Base-by-base conservation (phyloP, 2,113 vertebrate genomes). In the Xenopus borealis region DNA sequence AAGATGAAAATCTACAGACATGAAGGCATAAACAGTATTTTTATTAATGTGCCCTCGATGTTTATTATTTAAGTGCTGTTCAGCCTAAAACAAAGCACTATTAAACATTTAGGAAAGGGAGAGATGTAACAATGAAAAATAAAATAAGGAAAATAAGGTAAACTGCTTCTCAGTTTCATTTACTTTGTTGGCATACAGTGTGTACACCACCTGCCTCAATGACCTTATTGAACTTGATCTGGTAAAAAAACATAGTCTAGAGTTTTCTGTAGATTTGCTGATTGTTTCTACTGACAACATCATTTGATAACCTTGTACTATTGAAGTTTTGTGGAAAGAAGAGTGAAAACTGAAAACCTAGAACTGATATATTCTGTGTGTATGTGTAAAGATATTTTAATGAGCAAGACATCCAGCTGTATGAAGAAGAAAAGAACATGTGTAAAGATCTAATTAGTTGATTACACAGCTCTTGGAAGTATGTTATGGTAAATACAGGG, bases 281-380 rank as follows among this genome's bases (percentile, higher is more conserved):
- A 19, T 13, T 46, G 80, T 83, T 86, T 83, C 50, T 84, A 84
- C 71, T 62, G 68, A 44, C 82, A 64, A 64, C 81, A 71, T 83
- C 81, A 82, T 78, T 70, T 85, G 72, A 72, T 72, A 64, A 62
- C 44, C 10, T 44, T 79, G 78, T 67, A 40, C 75, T 61, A 45
- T 71, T 45, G 79, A 47, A 10, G 11, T 75, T 81, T 81, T 79
- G 79, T 27, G 23, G 23, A 78, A 84, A 72, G 81, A 40, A 46
- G 12, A 27, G 47, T 53, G 47, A 33, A 16, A 72, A 71, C 20
- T 30, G 23, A 19, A 55, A 46, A 65, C 30, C 0, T 0, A 11
- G 33, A 71, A 66, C 75, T 78, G 40, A 53, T 73, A 3, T 46
- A 0, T 46, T 61, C 62, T 33, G 67, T 72, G n/a, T 45, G 55